Percentiles rank a stretch among this genome's conserved stretches.
phyloP scores from a whole-genome alignment of 2,797 vertebrate genomes.

The Galagoides demidoff region DNA sequence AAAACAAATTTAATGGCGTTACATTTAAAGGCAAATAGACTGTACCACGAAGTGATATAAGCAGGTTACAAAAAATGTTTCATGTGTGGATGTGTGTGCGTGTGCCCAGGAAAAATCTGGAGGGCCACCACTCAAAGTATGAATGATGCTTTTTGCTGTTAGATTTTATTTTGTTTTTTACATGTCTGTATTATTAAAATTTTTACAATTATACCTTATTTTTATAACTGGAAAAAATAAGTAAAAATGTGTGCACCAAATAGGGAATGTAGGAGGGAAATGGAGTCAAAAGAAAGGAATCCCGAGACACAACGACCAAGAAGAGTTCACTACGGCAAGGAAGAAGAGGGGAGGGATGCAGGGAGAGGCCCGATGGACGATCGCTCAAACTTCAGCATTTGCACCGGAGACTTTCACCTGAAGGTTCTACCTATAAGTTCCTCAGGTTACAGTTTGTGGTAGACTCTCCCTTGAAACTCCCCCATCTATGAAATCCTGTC shows the following conservation, averaged over 20 bases:
- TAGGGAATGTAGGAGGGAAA: background rate
- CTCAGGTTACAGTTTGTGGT: no score
- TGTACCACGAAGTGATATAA: background rate
- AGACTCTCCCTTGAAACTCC: no score
- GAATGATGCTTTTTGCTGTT: background rate
- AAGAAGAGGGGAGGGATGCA: accelerated
- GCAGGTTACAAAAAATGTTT: background rate
- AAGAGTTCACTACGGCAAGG: background rate
- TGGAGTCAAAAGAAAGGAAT: background rate
- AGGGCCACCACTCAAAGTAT: background rate
- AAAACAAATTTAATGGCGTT: background rate
- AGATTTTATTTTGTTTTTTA: background rate
- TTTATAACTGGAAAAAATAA: slow-evolving; percentile 12
- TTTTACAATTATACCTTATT: background rate
- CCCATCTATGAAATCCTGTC: no score
- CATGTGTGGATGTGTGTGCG: background rate
- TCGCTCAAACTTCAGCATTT: background rate
- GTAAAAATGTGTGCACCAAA: background rate
- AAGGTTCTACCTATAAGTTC: background rate
- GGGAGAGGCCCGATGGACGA: background rate
- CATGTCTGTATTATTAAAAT: background rate
- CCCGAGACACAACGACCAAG: background rate
- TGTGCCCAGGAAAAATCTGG: background rate
- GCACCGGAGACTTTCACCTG: background rate
- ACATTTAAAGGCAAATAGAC: background rate